phyloP scores from a whole-genome alignment of 2,888 invertebrate genomes.

The Pyrocoelia pectoralis region DNA sequence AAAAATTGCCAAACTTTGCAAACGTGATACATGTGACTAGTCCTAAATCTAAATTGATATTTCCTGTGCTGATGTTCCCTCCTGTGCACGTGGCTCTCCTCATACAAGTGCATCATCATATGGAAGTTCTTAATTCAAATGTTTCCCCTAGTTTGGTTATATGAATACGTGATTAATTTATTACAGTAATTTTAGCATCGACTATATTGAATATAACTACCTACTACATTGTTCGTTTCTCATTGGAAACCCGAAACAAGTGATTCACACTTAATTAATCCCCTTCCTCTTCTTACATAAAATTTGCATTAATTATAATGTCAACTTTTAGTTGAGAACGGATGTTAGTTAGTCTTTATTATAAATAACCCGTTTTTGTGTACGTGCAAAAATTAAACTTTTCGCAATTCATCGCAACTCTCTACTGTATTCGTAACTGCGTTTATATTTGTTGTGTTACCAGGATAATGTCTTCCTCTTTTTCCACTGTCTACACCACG shows the following conservation, averaged over 20 bases:
- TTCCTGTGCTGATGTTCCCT: constrained; percentile 27
- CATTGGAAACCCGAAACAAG: not conserved
- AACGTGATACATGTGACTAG: constrained; percentile 29
- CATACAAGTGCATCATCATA: constrained; percentile 35
- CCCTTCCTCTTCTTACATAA: not conserved
- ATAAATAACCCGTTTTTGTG: not conserved
- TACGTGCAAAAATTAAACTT: too few relatives aligned
- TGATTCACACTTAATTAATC: not conserved
- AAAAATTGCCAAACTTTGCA: constrained; percentile 31
- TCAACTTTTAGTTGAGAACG: not conserved
- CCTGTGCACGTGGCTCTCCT: constrained; percentile 30
- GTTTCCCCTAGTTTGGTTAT: constrained; percentile 16
- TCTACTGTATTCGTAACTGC: too few relatives aligned
- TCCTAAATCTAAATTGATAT: constrained; percentile 32
- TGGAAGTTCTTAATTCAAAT: constrained; percentile 28
- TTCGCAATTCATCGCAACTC: too few relatives aligned
- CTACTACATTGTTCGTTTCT: not conserved
- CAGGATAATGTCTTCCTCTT: too few relatives aligned
- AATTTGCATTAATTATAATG: not conserved
- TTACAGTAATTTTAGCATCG: too few relatives aligned
- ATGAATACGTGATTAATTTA: constrained; percentile 21
- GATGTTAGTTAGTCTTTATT: not conserved
- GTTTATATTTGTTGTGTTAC: too few relatives aligned
- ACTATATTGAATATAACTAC: not conserved
- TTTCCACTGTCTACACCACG: too few relatives aligned